Conservation (phyloP, 2,113 vertebrate species). For the Podarcis muralis region DNA sequence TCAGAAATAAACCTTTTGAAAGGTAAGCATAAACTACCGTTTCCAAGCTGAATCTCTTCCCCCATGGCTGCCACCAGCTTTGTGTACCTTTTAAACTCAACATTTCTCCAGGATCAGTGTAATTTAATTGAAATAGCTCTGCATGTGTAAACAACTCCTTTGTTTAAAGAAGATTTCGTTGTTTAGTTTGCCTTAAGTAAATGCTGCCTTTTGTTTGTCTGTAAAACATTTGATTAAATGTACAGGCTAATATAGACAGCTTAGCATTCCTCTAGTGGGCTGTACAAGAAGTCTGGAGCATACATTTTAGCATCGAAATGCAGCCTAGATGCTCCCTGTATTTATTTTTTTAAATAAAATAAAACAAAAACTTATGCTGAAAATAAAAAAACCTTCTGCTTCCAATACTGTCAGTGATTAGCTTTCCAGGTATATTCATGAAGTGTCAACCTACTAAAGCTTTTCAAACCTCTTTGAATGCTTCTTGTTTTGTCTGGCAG, state of each 20-base stretch:
- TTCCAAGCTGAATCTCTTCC: slow-evolving; percentile 54
- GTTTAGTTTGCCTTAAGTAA: slow-evolving; percentile 87
- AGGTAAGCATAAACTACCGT: slow-evolving; percentile 61
- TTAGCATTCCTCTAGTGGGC: slow-evolving; percentile 59
- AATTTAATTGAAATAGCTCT: slow-evolving; percentile 85
- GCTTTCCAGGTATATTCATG: background rate
- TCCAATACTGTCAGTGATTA: background rate
- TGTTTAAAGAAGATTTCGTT: slow-evolving; percentile 87
- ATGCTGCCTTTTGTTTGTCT: slow-evolving; percentile 83
- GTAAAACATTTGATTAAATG: slow-evolving; percentile 82
- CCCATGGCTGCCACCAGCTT: slow-evolving; percentile 65
- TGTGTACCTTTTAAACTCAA: slow-evolving; percentile 73
- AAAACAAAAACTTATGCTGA: background rate
- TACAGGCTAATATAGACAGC: slow-evolving; percentile 74
- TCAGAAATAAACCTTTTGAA: slow-evolving; percentile 60
- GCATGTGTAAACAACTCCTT: slow-evolving; percentile 80
- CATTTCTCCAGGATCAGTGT: slow-evolving; percentile 76
- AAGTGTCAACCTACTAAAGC: background rate
- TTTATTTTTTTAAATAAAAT: background rate
- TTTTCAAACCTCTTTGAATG: background rate
- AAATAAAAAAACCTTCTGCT: background rate
- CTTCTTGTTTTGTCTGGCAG: background rate
- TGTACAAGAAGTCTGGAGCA: slow-evolving; percentile 56
- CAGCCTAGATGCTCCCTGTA: background rate
- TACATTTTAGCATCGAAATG: slow-evolving; percentile 30